These are phyloP conservation scores for Spisula solida DNA, from an alignment of 2,888 invertebrate genomes.

Conservation along the genomic window DNA sequence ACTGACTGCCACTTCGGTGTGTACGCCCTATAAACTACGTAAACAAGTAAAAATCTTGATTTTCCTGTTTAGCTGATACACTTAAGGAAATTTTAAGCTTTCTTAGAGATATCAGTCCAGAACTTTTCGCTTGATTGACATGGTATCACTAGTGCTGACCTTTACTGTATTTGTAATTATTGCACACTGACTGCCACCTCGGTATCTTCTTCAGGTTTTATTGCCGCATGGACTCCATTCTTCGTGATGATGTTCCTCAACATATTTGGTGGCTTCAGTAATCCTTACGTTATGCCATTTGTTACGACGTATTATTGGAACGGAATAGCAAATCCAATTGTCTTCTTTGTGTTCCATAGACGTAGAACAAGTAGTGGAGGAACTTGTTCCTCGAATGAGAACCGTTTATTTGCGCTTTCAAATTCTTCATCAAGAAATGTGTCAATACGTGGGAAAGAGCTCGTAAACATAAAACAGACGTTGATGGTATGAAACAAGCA, in stretches of 20 bases:
- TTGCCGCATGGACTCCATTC: slow-evolving; percentile 25
- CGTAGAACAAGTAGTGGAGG: background rate
- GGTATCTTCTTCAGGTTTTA: slow-evolving; percentile 27
- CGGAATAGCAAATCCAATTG: slow-evolving; percentile 21
- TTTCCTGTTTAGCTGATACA: no score
- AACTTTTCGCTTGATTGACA: no score
- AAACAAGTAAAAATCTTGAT: no score
- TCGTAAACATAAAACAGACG: background rate
- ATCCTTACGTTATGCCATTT: slow-evolving; percentile 20
- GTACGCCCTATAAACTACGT: no score
- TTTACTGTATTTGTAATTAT: background rate
- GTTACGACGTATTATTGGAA: slow-evolving; percentile 30
- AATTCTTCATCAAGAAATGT: background rate
- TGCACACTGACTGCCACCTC: background rate
- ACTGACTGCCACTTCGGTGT: background rate
- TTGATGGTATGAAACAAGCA: background rate
- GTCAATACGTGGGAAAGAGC: background rate
- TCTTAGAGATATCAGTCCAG: no score
- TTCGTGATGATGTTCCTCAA: slow-evolving; percentile 13
- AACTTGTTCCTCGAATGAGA: background rate
- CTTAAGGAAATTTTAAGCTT: no score
- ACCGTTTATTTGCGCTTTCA: background rate
- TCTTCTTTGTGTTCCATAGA: slow-evolving; percentile 43
- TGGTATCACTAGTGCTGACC: no score
- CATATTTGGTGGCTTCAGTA: background rate